phyloP scores from a whole-genome alignment of 2,797 vertebrate genomes.

The Chanos chanos region DNA sequence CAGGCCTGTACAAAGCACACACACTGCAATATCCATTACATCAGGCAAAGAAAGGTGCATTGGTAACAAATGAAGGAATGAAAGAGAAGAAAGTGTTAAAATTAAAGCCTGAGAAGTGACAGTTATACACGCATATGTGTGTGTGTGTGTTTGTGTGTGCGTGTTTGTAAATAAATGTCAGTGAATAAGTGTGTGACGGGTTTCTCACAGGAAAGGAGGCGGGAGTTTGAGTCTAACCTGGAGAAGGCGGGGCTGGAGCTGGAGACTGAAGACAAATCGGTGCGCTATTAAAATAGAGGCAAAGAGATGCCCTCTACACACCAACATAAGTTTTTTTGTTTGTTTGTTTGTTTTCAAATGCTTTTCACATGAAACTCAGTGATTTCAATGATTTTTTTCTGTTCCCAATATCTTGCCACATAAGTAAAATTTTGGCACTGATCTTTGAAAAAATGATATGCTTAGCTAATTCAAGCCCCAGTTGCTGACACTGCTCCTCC shows the following conservation, averaged over 20 bases:
- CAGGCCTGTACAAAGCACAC: no score
- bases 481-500: neutral
- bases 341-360: neutral
- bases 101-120: neutral
- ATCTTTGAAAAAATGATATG: neutral
- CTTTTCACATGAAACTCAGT: no score
- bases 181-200: neutral
- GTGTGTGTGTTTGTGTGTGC: slow-evolving; percentile 22
- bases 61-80: no score
- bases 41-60: no score
- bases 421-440: neutral
- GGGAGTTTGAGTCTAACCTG: slow-evolving; percentile 86
- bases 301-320: slow-evolving; percentile 49
- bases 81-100: neutral
- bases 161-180: neutral
- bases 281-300: slow-evolving; percentile 58
- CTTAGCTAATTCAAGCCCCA: neutral
- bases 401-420: no score
- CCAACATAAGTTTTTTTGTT: neutral
- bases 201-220: slow-evolving; percentile 82
- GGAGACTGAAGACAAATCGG: slow-evolving; percentile 87
- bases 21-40: no score
- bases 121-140: neutral
- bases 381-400: no score
- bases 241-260: slow-evolving; percentile 83